phyloP scores from a whole-genome alignment of 2,797 vertebrate genomes.

The Graptemys geographica region DNA sequence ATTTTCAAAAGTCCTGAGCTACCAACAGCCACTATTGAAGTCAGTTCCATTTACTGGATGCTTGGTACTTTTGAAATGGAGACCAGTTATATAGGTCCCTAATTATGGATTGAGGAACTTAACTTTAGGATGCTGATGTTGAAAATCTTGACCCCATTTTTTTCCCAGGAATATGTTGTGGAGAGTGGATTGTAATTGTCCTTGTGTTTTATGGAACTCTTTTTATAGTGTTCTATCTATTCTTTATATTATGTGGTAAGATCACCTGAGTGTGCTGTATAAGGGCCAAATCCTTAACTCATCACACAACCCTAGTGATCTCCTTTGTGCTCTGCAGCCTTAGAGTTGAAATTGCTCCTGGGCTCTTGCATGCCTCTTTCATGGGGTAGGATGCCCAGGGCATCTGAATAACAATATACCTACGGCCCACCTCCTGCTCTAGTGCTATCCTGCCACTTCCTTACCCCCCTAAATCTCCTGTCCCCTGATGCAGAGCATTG shows the following conservation, averaged over 20 bases:
- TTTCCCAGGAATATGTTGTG: background rate
- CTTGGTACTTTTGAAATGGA: background rate
- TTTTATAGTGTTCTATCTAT: background rate
- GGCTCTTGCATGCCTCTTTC: background rate
- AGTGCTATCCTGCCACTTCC: background rate
- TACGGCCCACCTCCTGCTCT: background rate
- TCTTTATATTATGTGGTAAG: background rate
- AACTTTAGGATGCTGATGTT: background rate
- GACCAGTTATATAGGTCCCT: background rate
- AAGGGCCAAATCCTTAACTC: slow-evolving; percentile 19
- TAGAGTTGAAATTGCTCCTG: background rate
- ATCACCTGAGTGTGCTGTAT: background rate
- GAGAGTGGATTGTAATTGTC: background rate
- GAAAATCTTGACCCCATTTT: background rate
- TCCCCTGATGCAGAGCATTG: background rate
- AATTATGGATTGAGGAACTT: background rate
- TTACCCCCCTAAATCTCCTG: background rate
- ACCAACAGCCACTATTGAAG: background rate
- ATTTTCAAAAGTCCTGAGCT: background rate
- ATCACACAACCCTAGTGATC: background rate
- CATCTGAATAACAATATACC: background rate
- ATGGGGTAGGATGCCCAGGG: background rate
- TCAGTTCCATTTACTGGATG: background rate
- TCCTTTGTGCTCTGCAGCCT: background rate
- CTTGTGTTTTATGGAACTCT: background rate